Evolutionary conservation across 2,113 vertebrate species (phyloP).

Genomic region (Acanthisitta chloris): DNA sequence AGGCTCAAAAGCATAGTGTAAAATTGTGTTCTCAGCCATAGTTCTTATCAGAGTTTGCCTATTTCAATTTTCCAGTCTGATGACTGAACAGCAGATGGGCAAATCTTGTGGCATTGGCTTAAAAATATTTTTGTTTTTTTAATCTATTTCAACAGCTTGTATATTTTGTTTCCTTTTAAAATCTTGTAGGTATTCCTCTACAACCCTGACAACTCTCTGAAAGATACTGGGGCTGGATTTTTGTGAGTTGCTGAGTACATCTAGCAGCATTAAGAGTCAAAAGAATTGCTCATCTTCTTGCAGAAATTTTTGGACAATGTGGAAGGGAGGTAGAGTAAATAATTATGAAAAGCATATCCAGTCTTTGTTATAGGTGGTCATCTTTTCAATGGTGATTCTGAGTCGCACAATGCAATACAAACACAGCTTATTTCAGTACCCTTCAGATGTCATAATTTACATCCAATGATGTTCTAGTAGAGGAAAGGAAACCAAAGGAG

Average conservation of each 20-base stretch:
- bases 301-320: neutral
- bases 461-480: neutral
- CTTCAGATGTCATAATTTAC: neutral
- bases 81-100: neutral
- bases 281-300: neutral
- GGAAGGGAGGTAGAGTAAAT: neutral
- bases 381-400: neutral
- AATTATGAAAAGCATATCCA: neutral
- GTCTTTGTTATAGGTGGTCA: neutral
- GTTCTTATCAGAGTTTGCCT: conserved; percentile 50
- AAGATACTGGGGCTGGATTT: neutral
- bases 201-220: neutral
- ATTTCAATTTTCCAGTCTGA: conserved; percentile 67
- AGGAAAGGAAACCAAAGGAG: neutral
- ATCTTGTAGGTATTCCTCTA: neutral
- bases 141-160: neutral
- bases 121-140: neutral
- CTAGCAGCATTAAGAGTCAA: neutral
- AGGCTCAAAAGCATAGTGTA: conserved; percentile 40
- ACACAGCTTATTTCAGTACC: neutral
- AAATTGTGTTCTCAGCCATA: conserved; percentile 10
- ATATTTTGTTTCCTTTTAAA: neutral
- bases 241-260: neutral
- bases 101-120: neutral
- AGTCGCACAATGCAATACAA: neutral